Base-by-base conservation (phyloP, 2,888 invertebrate species). In the Synanthedon formicaeformis region DNA sequence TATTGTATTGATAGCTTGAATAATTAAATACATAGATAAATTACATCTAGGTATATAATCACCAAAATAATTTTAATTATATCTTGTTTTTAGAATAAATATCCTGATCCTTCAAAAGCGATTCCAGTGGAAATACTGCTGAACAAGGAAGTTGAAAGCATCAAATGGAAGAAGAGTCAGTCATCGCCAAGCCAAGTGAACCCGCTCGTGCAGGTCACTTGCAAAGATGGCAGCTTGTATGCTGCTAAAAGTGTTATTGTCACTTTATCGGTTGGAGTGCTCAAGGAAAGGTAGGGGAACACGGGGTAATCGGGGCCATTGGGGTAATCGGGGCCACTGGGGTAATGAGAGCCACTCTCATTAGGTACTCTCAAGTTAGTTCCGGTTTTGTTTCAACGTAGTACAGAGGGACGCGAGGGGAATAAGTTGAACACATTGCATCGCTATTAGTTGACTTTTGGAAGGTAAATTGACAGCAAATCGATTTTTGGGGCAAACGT, bases 261-360 rank as follows among this genome's bases (percentile, higher is more conserved):
- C 12, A 93, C 93, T 0, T 77, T 90, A 0, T 90, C 93, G 2
- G 68, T 94, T 4, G 93, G 92, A 2, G 91, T 92, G 51, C 71
- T 94, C 52, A 92, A 93, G 66, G 89, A 90, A 51, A 78, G 76
- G 88, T 86, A 18, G 12, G 34, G 23, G 23, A 5, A 23, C 23
- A 23, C 23, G 23, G 23, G 23, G 23, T 18, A 23, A 23, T 23
- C 23, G 5, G 23, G 23, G 23, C 23, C 23, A 23, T 5, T 23
- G 23, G 23, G 16, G 23, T 23, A 23, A 23, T 23, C 23, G 5
- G 23, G 23, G 23, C 23, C 23, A 23, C 23, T 23, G 23, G 23
- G 16, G 23, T 23, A 23, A 23, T 23, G 23, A 23, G 23, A 23
- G 23, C 23, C 23, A 23, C 4, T 23, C 23, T 23, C 23, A 23